A percentile compares a stretch with the other conserved stretches of the same genome.
phyloP scores from a whole-genome alignment of 2,797 vertebrate genomes.

The Megaceryle alcyon region DNA sequence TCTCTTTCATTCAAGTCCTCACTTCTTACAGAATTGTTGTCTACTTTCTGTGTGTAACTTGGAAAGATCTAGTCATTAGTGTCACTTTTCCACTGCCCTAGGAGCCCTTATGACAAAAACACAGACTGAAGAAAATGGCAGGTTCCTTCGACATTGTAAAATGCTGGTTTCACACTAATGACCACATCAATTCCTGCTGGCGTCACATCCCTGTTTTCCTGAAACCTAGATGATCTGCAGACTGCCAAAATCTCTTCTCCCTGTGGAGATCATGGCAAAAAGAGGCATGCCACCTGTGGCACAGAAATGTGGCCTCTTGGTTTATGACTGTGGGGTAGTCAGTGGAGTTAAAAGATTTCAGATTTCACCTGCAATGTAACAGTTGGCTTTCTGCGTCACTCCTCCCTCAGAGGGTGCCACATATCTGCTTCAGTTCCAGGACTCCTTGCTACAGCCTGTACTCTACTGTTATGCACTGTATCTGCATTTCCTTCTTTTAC shows the following conservation, averaged over 20 bases:
- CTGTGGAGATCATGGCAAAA: not conserved
- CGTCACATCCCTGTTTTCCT: not conserved
- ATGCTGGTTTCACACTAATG: not conserved
- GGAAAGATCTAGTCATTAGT: slow-evolving; percentile 25
- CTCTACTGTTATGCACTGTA: not conserved
- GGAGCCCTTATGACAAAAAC: not conserved
- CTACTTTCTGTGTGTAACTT: slow-evolving; percentile 10
- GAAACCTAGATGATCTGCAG: not conserved
- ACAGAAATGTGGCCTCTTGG: not conserved
- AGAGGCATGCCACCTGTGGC: not conserved
- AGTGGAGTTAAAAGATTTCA: slow-evolving; percentile 6
- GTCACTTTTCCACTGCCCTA: not conserved
- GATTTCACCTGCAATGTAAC: not conserved
- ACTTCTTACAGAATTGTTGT: not conserved
- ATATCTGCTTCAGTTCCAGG: not conserved
- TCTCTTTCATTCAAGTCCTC: not conserved
- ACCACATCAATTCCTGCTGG: not conserved
- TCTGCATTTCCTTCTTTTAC: not conserved
- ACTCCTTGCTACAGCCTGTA: not conserved
- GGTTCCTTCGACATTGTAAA: not conserved
- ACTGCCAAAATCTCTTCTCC: slow-evolving; percentile 27
- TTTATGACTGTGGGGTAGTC: not conserved
- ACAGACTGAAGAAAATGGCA: slow-evolving; percentile 2
- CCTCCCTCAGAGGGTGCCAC: not conserved
- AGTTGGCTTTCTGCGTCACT: not conserved